phyloP scores from a whole-genome alignment of 2,113 vertebrate genomes.

The Malurus melanocephalus region DNA sequence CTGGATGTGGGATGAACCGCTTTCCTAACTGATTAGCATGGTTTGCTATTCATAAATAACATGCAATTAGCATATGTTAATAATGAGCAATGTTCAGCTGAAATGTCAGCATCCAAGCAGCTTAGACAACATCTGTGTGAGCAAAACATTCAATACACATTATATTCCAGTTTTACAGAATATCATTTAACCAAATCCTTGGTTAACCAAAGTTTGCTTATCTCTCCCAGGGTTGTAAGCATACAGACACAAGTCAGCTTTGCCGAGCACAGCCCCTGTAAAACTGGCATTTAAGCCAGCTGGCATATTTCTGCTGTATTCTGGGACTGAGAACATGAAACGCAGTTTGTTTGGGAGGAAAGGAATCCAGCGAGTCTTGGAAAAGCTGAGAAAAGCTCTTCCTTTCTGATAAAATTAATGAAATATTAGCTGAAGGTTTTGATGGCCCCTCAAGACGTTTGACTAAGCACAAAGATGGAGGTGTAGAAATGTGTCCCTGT shows the following conservation, averaged over 20 bases:
- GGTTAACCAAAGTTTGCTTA: conserved; percentile 23
- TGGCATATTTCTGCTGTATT: conserved; percentile 38
- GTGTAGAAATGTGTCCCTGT: neutral
- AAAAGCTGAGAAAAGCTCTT: conserved; percentile 31
- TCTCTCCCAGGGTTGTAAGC: neutral
- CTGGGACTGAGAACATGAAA: conserved; percentile 21
- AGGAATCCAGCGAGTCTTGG: conserved; percentile 21
- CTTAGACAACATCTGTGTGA: conserved; percentile 24
- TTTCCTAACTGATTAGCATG: neutral
- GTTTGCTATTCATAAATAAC: neutral
- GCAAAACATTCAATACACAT: neutral
- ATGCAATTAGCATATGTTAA: conserved; percentile 24
- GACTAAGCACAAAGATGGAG: neutral
- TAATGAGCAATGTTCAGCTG: neutral
- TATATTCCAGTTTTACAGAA: neutral
- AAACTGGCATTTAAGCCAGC: conserved; percentile 55
- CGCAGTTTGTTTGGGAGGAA: conserved; percentile 17
- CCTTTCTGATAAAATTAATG: conserved; percentile 22
- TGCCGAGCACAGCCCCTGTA: neutral
- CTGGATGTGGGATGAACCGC: neutral
- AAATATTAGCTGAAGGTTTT: conserved; percentile 19
- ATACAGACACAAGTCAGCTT: conserved; percentile 14
- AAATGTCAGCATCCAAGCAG: conserved; percentile 29
- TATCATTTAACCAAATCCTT: conserved; percentile 16
- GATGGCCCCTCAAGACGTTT: neutral